A percentile compares a stretch with the other conserved stretches of the same genome.
Conservation (phyloP, 2,797 vertebrate species). For the Acanthiza pusilla region DNA sequence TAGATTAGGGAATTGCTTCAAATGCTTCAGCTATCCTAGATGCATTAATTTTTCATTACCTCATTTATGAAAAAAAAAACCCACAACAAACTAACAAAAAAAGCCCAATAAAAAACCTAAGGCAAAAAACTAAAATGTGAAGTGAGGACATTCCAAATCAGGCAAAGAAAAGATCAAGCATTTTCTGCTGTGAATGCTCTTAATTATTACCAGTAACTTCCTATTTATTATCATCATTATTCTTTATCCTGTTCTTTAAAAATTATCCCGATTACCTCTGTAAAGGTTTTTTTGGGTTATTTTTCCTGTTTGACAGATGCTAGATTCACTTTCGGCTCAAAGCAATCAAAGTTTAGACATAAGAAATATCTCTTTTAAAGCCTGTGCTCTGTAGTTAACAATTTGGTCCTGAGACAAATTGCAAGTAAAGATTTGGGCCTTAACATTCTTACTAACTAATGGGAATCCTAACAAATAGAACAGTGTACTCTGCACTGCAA, state of each 20-base stretch:
- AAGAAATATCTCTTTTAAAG: not conserved
- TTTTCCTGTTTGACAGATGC: not conserved
- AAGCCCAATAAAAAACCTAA: not conserved
- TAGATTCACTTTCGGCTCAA: not conserved
- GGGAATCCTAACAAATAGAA: not conserved
- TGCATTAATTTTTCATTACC: conserved; percentile 54
- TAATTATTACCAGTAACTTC: not conserved
- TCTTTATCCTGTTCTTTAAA: conserved; percentile 4
- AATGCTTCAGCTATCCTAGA: conserved; percentile 23
- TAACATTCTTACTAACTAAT: not conserved
- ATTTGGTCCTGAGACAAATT: not conserved
- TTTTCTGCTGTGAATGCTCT: conserved; percentile 3
- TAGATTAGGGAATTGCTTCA: conserved; percentile 30
- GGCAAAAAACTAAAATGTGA: conserved; percentile 23
- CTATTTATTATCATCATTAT: not conserved
- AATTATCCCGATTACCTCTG: not conserved
- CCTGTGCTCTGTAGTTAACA: not conserved
- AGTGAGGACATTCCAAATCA: conserved; percentile 38
- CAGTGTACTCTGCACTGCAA: not conserved
- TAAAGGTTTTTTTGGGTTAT: not conserved
- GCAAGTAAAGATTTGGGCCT: not conserved
- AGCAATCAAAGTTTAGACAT: conserved; percentile 4
- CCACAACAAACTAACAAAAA: not conserved
- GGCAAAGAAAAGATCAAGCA: conserved; percentile 12
- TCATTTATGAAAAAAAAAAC: conserved; percentile 16